Evolutionary conservation across 2,797 vertebrate species (phyloP).

Genomic region (Epinephelus awoara): DNA sequence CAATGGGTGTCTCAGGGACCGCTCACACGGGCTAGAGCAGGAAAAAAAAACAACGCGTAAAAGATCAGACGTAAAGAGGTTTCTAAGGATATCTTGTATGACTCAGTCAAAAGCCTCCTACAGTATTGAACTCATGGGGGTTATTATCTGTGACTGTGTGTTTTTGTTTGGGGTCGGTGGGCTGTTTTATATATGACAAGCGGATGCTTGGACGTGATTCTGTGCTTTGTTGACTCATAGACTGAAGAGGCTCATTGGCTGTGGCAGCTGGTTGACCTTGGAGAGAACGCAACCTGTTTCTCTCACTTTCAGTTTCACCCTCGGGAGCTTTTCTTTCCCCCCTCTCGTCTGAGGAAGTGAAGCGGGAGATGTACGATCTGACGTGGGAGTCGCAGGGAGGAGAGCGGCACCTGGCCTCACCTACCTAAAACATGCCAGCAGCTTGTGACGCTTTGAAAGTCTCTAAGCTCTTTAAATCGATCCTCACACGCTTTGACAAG

Average conservation of each 20-base stretch:
- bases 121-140: conserved; percentile 28
- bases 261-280: conserved; percentile 79
- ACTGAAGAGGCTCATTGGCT: conserved; percentile 70
- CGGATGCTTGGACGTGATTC: conserved; percentile 43
- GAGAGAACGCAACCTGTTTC: conserved; percentile 66
- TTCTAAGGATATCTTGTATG: conserved; percentile 47
- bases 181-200: conserved; percentile 45
- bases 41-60: conserved; percentile 1
- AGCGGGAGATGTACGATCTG: conserved; percentile 57
- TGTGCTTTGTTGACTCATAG: conserved; percentile 67
- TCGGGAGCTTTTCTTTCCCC: conserved; percentile 17
- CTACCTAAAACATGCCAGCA: conserved; percentile 32
- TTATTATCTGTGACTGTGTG: conserved; percentile 44
- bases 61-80: conserved; percentile 30
- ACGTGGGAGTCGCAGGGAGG: conserved; percentile 38
- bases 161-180: conserved; percentile 17
- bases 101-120: conserved; percentile 50
- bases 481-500: conserved; percentile 18
- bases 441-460: conserved; percentile 27
- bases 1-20: conserved; percentile 43
- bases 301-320: conserved; percentile 64
- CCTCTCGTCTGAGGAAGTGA: conserved; percentile 44
- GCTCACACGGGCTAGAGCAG: conserved; percentile 4
- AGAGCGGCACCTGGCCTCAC: conserved; percentile 51
- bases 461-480: conserved; percentile 26